phyloP scores from a whole-genome alignment of 2,888 invertebrate genomes.

The Portevinia maculata region DNA sequence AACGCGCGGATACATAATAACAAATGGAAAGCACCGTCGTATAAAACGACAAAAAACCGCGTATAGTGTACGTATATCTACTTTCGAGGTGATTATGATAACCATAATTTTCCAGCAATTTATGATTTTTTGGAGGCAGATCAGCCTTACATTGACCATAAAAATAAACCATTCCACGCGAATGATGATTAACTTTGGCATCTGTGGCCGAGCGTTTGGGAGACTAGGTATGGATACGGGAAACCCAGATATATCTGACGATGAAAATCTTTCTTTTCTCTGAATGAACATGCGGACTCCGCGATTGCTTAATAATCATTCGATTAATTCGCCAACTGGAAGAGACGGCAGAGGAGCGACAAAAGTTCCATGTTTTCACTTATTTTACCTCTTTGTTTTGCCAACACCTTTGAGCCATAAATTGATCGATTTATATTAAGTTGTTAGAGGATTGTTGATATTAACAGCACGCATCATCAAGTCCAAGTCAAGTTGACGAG shows the following conservation, averaged over 20 bases:
- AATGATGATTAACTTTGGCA: constrained; percentile 74
- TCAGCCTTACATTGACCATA: constrained; percentile 66
- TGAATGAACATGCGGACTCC: constrained; percentile 53
- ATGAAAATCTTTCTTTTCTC: constrained; percentile 73
- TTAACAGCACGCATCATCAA: constrained; percentile 51
- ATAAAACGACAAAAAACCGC: constrained; percentile 19
- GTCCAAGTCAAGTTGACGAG: constrained; percentile 12
- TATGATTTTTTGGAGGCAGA: constrained; percentile 74
- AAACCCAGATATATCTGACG: constrained; percentile 43
- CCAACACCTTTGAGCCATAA: constrained; percentile 70
- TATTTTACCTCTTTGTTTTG: constrained; percentile 30
- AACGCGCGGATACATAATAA: neutral
- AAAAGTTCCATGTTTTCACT: constrained; percentile 57
- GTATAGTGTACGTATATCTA: constrained; percentile 14
- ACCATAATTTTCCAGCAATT: constrained; percentile 73
- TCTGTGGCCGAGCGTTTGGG: constrained; percentile 31
- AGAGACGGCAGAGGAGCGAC: constrained; percentile 24
- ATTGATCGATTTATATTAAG: constrained; percentile 71
- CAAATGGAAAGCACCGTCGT: constrained; percentile 52
- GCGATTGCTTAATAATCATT: constrained; percentile 74
- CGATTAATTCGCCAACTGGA: constrained; percentile 66
- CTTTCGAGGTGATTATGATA: constrained; percentile 72
- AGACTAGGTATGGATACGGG: neutral
- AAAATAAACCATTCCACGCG: constrained; percentile 69
- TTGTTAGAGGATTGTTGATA: constrained; percentile 69